Conservation (phyloP, 2,888 invertebrate genomes). For the Lepidochrysops patricia region DNA sequence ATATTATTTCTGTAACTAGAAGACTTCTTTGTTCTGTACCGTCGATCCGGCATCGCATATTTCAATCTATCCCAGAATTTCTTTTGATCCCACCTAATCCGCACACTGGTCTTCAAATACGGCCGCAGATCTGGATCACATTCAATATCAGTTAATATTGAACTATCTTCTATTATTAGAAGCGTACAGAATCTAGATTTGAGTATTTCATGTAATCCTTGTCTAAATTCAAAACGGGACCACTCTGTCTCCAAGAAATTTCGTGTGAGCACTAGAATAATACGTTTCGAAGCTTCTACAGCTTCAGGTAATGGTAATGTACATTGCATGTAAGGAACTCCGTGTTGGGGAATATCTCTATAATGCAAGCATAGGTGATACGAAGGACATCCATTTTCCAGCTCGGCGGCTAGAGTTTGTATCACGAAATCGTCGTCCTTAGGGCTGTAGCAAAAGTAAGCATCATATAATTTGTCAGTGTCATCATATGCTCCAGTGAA, state of each 20-base stretch:
- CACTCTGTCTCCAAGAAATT: slow-evolving; percentile 95
- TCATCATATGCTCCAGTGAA: slow-evolving; percentile 83
- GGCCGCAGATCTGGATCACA: slow-evolving; percentile 90
- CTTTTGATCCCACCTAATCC: slow-evolving; percentile 90
- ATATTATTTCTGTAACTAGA: slow-evolving; percentile 84
- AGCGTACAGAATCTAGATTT: slow-evolving; percentile 87
- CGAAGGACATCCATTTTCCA: slow-evolving; percentile 86
- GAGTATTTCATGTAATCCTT: slow-evolving; percentile 90
- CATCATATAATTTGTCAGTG: slow-evolving; percentile 92
- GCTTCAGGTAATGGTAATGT: slow-evolving; percentile 87
- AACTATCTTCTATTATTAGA: slow-evolving; percentile 89
- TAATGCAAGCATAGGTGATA: slow-evolving; percentile 92
- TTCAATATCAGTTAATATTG: slow-evolving; percentile 85
- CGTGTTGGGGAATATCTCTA: slow-evolving; percentile 84
- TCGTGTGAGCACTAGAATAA: slow-evolving; percentile 89
- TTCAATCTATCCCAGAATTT: slow-evolving; percentile 95
- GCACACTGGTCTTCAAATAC: slow-evolving; percentile 89
- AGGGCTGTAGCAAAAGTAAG: slow-evolving; percentile 93
- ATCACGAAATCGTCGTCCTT: slow-evolving; percentile 94
- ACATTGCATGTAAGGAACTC: slow-evolving; percentile 79
- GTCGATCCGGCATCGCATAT: slow-evolving; percentile 89
- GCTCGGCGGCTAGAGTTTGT: slow-evolving; percentile 87
- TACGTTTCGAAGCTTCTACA: slow-evolving; percentile 90
- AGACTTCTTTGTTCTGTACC: slow-evolving; percentile 49
- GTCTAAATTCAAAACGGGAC: slow-evolving; percentile 92